Base-by-base conservation (phyloP, 2,888 invertebrate genomes). In the Shargacucullia verbasci region DNA sequence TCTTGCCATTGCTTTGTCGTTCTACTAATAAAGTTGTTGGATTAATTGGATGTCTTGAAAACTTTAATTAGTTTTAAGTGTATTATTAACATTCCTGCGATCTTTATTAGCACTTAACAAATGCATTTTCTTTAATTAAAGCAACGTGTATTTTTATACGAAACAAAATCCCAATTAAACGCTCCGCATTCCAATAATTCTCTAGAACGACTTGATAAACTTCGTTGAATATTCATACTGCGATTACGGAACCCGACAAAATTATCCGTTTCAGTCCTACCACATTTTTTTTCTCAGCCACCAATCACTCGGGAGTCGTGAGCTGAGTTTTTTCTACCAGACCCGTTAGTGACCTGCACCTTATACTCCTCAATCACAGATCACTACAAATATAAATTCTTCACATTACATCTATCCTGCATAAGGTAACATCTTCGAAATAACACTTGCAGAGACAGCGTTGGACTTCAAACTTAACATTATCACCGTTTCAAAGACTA, bases 271-370 rank as follows among this genome's bases (percentile, higher is more conserved):
- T 79, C 80, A 70, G 61, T 58, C 84, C 79, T 84, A 61, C 58
- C 76, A 66, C 70, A 74, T 85, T 90, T 90, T 90, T n/a, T 20
- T 89, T 85, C 81, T 83, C 78, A 61, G 64, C 70, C 80, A 82
- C 82, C 83, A 86, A 83, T 86, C 90, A 83, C 84, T 86, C 85
- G 84, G 86, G 83, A 89, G 87, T 90, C 91, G 91, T 91, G 91
- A 89, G 87, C 83, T 82, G 77, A 78, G 79, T 85, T 91, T 91
- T 91, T 87, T 92, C 86, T 79, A 73, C 67, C 57, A 76, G 77
- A 78, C 82, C 87, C 87, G 89, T 89, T 90, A 88, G 71, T 82
- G 85, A 85, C 85, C 84, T 79, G 82, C 82, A 81, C 82, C 80
- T 79, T 78, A 79, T 74, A 73, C 76, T 64, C 67, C 57, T 67